Conservation (phyloP, 1,140 invertebrate species). For the Lutraria rhynchaena region DNA sequence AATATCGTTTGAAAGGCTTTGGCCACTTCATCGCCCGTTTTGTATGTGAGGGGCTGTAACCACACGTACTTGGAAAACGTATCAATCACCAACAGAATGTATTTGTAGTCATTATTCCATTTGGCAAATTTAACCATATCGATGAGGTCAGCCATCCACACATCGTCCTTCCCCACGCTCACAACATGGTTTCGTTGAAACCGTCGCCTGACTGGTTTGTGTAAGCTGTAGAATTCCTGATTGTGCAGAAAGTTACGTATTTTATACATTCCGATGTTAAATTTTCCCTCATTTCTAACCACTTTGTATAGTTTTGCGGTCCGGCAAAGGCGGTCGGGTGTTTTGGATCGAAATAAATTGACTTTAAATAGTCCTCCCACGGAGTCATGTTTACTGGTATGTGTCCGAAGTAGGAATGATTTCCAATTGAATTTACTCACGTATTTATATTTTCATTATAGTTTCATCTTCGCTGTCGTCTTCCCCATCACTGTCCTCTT, state of each 20-base stretch:
- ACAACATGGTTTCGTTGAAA: no score
- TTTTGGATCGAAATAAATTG: constrained; percentile 33
- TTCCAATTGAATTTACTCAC: background rate
- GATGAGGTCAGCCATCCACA: constrained; percentile 39
- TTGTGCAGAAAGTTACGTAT: no score
- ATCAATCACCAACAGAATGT: constrained; percentile 35
- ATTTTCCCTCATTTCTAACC: no score
- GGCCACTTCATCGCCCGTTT: background rate
- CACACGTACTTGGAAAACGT: no score
- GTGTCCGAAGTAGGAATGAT: background rate
- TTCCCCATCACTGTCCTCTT: constrained; percentile 11
- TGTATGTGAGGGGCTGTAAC: constrained; percentile 12
- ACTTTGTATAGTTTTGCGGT: no score
- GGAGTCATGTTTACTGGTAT: constrained; percentile 19
- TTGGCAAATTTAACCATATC: constrained; percentile 28
- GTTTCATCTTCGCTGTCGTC: background rate
- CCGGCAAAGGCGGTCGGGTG: no score
- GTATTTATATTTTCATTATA: no score
- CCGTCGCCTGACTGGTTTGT: no score
- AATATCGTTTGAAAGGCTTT: constrained; percentile 12
- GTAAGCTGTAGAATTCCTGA: no score
- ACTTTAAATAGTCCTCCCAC: constrained; percentile 37
- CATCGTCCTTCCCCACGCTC: constrained; percentile 36
- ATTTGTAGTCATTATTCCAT: constrained; percentile 39
- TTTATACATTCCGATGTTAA: no score